These are phyloP conservation scores for Rhea pennata DNA, from an alignment of 2,113 vertebrate species.

Conservation along the genomic window DNA sequence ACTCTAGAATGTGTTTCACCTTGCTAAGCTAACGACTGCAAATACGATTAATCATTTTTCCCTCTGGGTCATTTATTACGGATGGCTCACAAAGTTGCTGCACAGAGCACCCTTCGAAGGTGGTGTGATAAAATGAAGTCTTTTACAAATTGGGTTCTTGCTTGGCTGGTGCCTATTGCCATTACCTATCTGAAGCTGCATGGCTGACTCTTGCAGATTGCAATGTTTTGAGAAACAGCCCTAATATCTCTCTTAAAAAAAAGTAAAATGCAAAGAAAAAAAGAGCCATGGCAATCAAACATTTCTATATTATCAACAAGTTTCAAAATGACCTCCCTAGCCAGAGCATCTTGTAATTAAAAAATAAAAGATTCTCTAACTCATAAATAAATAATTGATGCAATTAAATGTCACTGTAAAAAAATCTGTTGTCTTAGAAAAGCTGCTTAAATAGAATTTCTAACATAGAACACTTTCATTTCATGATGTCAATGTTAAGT, in stretches of 20 bases:
- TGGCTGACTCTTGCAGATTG: not conserved
- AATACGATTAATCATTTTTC: constrained; percentile 62
- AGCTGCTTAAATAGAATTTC: not conserved
- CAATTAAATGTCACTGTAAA: not conserved
- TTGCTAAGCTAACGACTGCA: constrained; percentile 44
- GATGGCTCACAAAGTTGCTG: not conserved
- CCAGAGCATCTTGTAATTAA: not conserved
- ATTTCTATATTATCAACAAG: not conserved
- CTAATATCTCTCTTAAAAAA: not conserved
- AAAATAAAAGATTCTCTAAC: not conserved
- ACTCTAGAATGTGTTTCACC: not conserved
- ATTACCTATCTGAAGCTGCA: constrained; percentile 44
- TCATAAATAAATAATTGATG: not conserved
- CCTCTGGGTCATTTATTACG: constrained; percentile 34
- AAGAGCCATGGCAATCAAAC: not conserved
- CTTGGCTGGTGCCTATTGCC: constrained; percentile 34
- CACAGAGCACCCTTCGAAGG: not conserved
- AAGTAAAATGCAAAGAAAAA: not conserved
- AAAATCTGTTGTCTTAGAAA: fast-evolving
- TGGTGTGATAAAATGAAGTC: constrained; percentile 37
- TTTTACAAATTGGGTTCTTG: constrained; percentile 66
- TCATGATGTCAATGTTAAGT: not conserved
- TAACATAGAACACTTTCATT: not conserved
- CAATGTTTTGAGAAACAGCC: constrained; percentile 12
- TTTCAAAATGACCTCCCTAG: not conserved